phyloP scores from a whole-genome alignment of 2,888 invertebrate species.

The Drosophila merina region DNA sequence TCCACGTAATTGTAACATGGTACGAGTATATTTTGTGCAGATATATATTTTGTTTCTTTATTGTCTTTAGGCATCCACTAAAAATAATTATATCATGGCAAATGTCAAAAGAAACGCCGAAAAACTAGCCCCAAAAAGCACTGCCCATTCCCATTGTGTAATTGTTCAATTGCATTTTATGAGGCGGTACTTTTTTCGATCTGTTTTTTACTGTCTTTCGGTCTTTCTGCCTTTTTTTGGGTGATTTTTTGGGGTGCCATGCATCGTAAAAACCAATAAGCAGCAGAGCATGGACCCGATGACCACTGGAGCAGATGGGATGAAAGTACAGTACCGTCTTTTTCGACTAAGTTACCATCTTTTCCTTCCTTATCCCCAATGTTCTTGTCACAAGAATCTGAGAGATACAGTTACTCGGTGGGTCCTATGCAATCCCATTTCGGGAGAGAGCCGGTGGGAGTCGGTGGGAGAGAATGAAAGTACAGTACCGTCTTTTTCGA shows the following conservation, averaged over 20 bases:
- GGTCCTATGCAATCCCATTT: too few relatives aligned
- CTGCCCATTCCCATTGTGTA: conserved; percentile 51
- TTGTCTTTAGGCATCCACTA: conserved; percentile 36
- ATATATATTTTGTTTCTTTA: conserved; percentile 13
- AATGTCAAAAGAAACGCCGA: conserved; percentile 12
- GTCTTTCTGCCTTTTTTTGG: neutral
- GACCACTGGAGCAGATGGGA: conserved; percentile 21
- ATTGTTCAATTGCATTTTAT: conserved; percentile 52
- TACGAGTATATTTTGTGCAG: conserved; percentile 16
- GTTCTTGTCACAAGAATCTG: too few relatives aligned
- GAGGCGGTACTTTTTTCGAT: conserved; percentile 23
- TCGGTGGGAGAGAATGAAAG: too few relatives aligned
- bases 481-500: too few relatives aligned
- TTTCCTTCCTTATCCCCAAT: too few relatives aligned
- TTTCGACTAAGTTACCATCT: too few relatives aligned
- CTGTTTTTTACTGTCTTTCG: conserved; percentile 4
- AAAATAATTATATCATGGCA: conserved; percentile 11
- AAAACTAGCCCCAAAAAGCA: conserved; percentile 13
- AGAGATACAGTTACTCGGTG: too few relatives aligned
- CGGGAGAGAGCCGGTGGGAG: too few relatives aligned
- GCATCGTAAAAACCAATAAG: conserved; percentile 37
- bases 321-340: too few relatives aligned
- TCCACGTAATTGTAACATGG: conserved; percentile 38
- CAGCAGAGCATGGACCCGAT: conserved; percentile 27
- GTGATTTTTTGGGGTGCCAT: neutral